Base-by-base conservation (phyloP, 2,888 invertebrate species). In the Xestia ashworthii region DNA sequence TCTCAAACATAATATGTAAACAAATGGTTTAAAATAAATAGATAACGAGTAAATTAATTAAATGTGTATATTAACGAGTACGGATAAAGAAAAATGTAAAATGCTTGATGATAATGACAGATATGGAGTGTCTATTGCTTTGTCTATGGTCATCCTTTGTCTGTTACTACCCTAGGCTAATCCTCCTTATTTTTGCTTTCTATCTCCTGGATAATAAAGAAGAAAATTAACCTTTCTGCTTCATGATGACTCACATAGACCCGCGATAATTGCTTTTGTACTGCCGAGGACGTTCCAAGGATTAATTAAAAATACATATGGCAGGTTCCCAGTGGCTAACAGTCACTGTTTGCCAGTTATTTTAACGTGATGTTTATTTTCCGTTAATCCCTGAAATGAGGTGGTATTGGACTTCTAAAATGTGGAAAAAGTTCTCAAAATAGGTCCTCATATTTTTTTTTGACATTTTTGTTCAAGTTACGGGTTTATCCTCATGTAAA, bases 231-330 rank as follows among this genome's bases (percentile, higher is more conserved):
- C 85, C 81, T 88, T 86, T 86, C 78, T 81, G 67, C 77, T 82
- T 86, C 69, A 82, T 84, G 87, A 88, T 88, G 84, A 88, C 82
- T 88, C 87, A 84, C 72, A 85, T 89, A 86, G 83, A 77, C 76
- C 71, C 80, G 74, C 78, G 81, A 88, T 88, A 88, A 88, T 88
- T 88, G 88, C 88, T 88, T 88, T 88, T 88, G 87, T 89, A 89
- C 85, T 74, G 58, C 60, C 81, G 89, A 87, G 88, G 82, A 89
- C 88, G 88, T 83, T 85, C 89, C 76, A 80, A 88, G 88, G 88
- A 88, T 88, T 88, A 88, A 88, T 88, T 88, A 88, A 88, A 89
- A 87, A 88, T 89, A 88, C 88, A 88, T 88, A 89, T 89, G 88
- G 88, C 74, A 67, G 86, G 88, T 88, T 88, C 89, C 85, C 88